phyloP scores from a whole-genome alignment of 2,113 vertebrate species.

The Lepus americanus region DNA sequence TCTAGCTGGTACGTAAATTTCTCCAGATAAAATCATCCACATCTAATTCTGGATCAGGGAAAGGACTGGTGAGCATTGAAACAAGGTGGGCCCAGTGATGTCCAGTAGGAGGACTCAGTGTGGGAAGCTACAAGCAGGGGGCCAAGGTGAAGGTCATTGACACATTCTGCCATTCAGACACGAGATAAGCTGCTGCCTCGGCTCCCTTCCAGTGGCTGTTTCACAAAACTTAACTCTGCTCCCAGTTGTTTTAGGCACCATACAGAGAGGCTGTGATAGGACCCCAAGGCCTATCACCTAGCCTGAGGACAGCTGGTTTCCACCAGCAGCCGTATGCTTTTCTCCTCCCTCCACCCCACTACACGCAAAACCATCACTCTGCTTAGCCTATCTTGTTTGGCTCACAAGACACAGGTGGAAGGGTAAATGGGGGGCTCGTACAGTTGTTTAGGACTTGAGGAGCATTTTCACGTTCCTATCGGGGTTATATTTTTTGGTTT shows the following conservation, averaged over 20 bases:
- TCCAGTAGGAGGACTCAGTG: too few relatives aligned
- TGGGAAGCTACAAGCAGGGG: neutral
- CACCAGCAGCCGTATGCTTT: neutral
- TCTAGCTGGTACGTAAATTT: neutral
- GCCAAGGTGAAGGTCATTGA: neutral
- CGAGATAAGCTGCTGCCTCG: fast-evolving
- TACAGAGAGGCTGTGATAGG: neutral
- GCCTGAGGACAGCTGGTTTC: neutral
- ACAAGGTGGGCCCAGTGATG: neutral
- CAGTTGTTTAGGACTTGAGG: neutral
- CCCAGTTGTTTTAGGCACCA: neutral
- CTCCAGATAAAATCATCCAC: neutral
- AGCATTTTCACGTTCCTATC: neutral
- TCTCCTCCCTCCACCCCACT: neutral
- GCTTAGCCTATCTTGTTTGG: neutral
- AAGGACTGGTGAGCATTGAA: neutral
- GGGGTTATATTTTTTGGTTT: neutral
- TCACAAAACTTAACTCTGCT: neutral
- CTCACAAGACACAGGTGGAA: neutral
- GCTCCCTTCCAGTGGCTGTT: neutral
- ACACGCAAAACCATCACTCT: neutral
- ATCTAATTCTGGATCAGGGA: neutral
- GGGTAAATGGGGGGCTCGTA: neutral
- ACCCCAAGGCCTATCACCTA: neutral
- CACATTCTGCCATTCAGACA: fast-evolving